These are phyloP conservation scores for Lichenostomus cassidix DNA, from an alignment of 2,113 vertebrate genomes.

Conservation along the genomic window DNA sequence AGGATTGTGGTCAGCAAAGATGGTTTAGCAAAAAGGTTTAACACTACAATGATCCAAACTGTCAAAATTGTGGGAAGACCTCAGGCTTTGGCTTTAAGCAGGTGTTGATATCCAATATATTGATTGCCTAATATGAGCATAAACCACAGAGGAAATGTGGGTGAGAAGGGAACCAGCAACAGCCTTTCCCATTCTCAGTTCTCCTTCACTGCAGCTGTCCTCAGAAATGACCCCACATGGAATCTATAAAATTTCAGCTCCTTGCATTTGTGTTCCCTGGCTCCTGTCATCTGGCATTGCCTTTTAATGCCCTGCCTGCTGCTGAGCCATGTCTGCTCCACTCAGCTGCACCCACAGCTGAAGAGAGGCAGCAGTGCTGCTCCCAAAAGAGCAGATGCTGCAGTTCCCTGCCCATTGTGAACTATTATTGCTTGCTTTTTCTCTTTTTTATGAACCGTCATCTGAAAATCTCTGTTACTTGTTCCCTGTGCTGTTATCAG, in stretches of 20 bases:
- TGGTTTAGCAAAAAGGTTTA: neutral
- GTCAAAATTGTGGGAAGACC: neutral
- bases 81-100: neutral
- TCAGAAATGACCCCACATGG: neutral
- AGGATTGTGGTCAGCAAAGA: neutral
- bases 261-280: neutral
- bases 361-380: neutral
- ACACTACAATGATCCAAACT: neutral
- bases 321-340: neutral
- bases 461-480: neutral
- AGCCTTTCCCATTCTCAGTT: neutral
- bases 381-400: slow-evolving; percentile 14
- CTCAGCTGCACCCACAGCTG: neutral
- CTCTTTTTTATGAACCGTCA: neutral
- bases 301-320: neutral
- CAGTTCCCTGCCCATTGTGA: neutral
- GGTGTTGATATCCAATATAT: neutral
- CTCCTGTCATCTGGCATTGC: neutral
- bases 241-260: neutral
- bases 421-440: neutral
- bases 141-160: neutral
- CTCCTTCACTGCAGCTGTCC: neutral
- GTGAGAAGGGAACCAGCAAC: neutral
- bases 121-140: neutral
- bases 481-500: neutral